Conservation (phyloP, 2,888 invertebrate genomes). For the Lithophane ornitopus region DNA sequence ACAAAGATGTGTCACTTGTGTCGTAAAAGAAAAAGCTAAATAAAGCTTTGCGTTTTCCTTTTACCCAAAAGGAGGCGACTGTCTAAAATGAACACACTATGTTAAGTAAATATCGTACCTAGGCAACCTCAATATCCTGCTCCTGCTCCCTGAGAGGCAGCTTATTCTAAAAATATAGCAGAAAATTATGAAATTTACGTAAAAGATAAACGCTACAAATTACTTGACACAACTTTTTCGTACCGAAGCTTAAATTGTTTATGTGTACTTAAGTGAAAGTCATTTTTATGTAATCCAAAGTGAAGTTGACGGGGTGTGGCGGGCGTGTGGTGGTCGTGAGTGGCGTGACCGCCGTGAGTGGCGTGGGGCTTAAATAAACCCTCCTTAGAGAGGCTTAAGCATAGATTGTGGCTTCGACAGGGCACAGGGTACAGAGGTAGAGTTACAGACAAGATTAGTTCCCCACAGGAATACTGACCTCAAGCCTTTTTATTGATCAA, state of each 20-base stretch:
- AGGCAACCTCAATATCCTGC: not conserved
- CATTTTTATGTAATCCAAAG: slow-evolving; percentile 64
- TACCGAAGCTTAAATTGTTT: slow-evolving; percentile 59
- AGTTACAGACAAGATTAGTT: slow-evolving; percentile 51
- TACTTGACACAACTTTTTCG: slow-evolving; percentile 56
- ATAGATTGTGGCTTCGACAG: slow-evolving; percentile 52
- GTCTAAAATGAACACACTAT: not conserved
- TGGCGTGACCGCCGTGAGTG: slow-evolving; percentile 42
- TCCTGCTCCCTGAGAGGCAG: slow-evolving; percentile 1
- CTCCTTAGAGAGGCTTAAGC: slow-evolving; percentile 63
- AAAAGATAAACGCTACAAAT: slow-evolving; percentile 58
- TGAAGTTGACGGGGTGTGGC: slow-evolving; percentile 42
- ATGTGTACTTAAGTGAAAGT: slow-evolving; percentile 56
- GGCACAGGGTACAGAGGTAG: slow-evolving; percentile 1
- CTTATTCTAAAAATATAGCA: slow-evolving; percentile 34
- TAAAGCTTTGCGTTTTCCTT: not conserved
- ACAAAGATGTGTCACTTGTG: not conserved
- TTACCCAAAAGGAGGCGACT: not conserved
- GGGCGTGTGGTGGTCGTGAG: slow-evolving; percentile 34
- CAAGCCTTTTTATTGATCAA: slow-evolving; percentile 45
- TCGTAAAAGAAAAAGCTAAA: not conserved
- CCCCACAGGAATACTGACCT: slow-evolving; percentile 37
- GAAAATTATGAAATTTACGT: slow-evolving; percentile 36
- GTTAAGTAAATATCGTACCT: not conserved
- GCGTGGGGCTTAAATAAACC: slow-evolving; percentile 59